These are phyloP conservation scores for Euplexia lucipara DNA, from an alignment of 2,888 invertebrate genomes.

Conservation along the genomic window DNA sequence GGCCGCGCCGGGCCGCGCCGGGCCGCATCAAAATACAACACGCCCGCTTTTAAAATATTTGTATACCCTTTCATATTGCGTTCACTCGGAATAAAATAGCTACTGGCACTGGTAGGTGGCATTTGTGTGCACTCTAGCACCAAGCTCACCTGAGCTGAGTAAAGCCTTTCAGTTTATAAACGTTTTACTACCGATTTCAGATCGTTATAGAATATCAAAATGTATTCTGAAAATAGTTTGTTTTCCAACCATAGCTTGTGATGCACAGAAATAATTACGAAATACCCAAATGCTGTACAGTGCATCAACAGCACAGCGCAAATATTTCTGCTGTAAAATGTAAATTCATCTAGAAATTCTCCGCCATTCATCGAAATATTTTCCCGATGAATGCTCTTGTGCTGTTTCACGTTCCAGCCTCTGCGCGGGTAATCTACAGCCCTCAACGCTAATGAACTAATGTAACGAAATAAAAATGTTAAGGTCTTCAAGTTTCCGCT, in stretches of 20 bases:
- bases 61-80: conserved; percentile 67
- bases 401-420: conserved; percentile 31
- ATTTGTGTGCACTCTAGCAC: conserved; percentile 39
- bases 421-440: conserved; percentile 23
- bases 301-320: neutral
- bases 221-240: conserved; percentile 2
- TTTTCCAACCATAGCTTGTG: neutral
- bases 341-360: conserved; percentile 28
- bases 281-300: neutral
- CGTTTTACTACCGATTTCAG: conserved; percentile 8
- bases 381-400: conserved; percentile 26
- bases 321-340: conserved; percentile 21
- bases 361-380: conserved; percentile 23
- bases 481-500: conserved; percentile 38
- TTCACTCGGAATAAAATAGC: conserved; percentile 55
- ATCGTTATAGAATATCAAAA: conserved; percentile 2
- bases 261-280: neutral
- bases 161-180: conserved; percentile 19
- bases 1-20: conserved; percentile 51
- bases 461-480: conserved; percentile 57
- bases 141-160: conserved; percentile 23
- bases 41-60: conserved; percentile 72
- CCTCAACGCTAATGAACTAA: conserved; percentile 48
- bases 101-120: conserved; percentile 44
- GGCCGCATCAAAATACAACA: conserved; percentile 71